These are phyloP conservation scores for Drosophila bifasciata DNA, from an alignment of 1,140 invertebrate genomes.

Conservation along the genomic window DNA sequence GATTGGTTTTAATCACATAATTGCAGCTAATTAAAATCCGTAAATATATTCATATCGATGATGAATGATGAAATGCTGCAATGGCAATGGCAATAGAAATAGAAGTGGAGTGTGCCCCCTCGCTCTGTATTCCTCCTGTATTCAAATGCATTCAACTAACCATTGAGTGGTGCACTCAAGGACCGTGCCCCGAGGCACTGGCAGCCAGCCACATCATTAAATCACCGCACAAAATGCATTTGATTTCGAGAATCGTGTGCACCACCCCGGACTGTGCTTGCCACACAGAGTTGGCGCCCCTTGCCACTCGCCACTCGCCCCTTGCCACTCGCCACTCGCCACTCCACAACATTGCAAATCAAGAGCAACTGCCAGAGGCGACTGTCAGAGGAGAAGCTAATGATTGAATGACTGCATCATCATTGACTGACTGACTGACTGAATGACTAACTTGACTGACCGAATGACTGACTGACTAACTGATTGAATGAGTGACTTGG, in stretches of 20 bases:
- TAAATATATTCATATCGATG: conserved; percentile 49
- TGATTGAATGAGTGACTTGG: too few species aligned
- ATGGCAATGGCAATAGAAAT: too few species aligned
- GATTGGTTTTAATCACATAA: conserved; percentile 70
- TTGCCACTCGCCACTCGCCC: conserved; percentile 42
- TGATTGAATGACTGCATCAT: too few species aligned
- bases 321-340: too few species aligned
- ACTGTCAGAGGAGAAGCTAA: conserved; percentile 48
- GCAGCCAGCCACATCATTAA: conserved; percentile 81
- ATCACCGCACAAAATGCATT: conserved; percentile 76
- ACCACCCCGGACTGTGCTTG: conserved; percentile 7
- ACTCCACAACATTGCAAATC: conserved; percentile 70
- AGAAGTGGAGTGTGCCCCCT: too few species aligned
- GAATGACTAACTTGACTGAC: too few species aligned
- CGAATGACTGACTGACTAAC: background rate
- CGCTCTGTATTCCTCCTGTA: too few species aligned
- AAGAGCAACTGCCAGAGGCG: conserved; percentile 50
- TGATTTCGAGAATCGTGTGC: conserved; percentile 77
- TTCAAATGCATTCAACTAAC: conserved; percentile 31
- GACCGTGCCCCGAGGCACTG: conserved; percentile 39
- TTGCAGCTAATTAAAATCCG: conserved; percentile 72
- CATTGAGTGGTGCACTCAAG: too few species aligned
- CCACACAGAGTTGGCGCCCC: conserved; percentile 10
- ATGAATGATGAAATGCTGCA: too few species aligned
- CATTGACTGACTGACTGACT: too few species aligned